These are phyloP conservation scores for Gastrophysa polygoni DNA, from an alignment of 2,888 invertebrate species.

Conservation along the genomic window DNA sequence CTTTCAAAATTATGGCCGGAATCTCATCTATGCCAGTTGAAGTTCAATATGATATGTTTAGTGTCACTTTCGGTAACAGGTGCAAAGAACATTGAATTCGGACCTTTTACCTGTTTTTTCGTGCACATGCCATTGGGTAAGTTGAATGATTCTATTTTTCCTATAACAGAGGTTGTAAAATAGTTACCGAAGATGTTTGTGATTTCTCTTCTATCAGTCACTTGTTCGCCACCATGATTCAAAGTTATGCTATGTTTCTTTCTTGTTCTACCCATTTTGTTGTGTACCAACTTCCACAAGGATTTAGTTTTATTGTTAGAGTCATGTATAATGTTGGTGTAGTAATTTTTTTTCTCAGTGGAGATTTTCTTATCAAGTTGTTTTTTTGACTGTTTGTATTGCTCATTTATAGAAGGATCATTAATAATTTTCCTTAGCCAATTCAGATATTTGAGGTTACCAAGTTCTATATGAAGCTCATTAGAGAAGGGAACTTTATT, in stretches of 20 bases:
- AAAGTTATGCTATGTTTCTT: neutral
- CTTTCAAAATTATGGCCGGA: constrained; percentile 1
- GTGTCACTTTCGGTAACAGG: constrained; percentile 3
- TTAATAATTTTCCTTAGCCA: constrained; percentile 1
- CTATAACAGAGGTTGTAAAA: constrained; percentile 1
- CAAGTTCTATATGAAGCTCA: neutral
- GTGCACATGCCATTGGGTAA: constrained; percentile 2
- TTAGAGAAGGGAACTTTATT: constrained; percentile 1
- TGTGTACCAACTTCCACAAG: neutral
- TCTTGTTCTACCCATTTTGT: neutral
- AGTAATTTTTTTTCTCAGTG: constrained; percentile 1
- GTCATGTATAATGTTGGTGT: constrained; percentile 1
- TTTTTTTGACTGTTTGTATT: constrained; percentile 4
- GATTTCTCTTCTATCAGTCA: neutral
- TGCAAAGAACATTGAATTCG: constrained; percentile 6
- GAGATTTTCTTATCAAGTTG: neutral
- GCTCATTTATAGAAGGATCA: neutral
- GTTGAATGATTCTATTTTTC: neutral
- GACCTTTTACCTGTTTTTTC: neutral
- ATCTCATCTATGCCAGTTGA: constrained; percentile 7
- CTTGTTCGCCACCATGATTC: neutral
- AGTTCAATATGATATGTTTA: neutral
- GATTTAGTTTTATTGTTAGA: constrained; percentile 4
- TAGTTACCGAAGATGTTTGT: constrained; percentile 4
- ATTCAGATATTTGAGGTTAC: constrained; percentile 4